Percentiles rank a stretch among this genome's conserved stretches.
Evolutionary conservation across 2,888 invertebrate genomes (phyloP).

Genomic region (Nemurella pictetii): DNA sequence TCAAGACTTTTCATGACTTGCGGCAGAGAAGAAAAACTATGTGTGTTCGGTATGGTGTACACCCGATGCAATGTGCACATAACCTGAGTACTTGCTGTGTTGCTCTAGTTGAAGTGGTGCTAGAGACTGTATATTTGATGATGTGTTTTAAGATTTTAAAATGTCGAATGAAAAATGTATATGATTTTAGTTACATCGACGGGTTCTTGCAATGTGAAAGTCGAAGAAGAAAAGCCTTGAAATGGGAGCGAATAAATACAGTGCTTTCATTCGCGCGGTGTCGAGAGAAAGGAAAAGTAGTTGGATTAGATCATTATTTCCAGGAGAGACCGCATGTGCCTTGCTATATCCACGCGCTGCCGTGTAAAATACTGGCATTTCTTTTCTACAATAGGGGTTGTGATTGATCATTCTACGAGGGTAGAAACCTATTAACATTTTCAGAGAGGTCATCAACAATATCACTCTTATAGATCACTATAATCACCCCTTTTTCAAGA

Average conservation of each 20-base stretch:
- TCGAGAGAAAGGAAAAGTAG: neutral
- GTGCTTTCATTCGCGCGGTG: neutral
- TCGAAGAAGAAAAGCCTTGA: neutral
- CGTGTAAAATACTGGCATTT: conserved; percentile 3
- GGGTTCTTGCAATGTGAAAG: neutral
- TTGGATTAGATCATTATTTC: neutral
- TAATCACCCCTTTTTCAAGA: neutral
- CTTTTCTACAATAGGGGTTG: conserved; percentile 7
- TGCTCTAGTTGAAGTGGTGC: neutral
- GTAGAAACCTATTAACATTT: conserved; percentile 6
- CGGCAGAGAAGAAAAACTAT: neutral
- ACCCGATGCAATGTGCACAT: neutral
- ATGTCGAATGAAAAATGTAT: neutral
- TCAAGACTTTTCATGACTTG: neutral
- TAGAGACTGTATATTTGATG: too few relatives aligned
- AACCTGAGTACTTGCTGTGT: neutral
- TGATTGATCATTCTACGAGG: conserved; percentile 7
- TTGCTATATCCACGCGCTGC: too few relatives aligned
- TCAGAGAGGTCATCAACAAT: conserved; percentile 17
- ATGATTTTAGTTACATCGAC: neutral
- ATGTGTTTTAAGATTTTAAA: neutral
- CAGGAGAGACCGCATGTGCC: neutral
- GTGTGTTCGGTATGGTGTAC: neutral
- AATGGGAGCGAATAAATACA: neutral
- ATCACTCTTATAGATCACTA: conserved; percentile 10